These are phyloP conservation scores for Drosophila persimilis DNA, from an alignment of 1,140 invertebrate species.

Conservation along the genomic window DNA sequence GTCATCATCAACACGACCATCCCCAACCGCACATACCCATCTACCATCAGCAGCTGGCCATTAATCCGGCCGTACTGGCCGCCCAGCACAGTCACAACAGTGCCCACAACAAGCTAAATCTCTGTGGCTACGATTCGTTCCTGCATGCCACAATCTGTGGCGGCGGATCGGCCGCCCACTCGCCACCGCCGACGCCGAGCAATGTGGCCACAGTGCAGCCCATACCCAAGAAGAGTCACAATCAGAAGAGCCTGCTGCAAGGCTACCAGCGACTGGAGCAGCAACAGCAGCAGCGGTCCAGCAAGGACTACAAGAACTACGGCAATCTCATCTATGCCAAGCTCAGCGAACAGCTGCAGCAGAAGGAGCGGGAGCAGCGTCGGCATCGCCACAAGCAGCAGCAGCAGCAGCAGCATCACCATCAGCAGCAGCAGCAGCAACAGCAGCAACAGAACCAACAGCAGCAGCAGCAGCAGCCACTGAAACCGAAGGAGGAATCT, in stretches of 20 bases:
- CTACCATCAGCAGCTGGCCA: conserved; percentile 82
- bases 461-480: conserved; percentile 8
- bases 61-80: conserved; percentile 79
- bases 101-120: conserved; percentile 84
- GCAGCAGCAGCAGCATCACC: conserved; percentile 38
- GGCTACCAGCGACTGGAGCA: conserved; percentile 68
- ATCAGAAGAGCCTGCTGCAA: conserved; percentile 53
- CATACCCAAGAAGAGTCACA: conserved; percentile 62
- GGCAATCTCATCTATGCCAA: conserved; percentile 81
- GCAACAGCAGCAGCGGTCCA: conserved; percentile 43
- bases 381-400: conserved; percentile 63
- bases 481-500: too few species aligned
- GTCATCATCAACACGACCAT: conserved; percentile 81
- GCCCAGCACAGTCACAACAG: conserved; percentile 74
- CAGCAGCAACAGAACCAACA: conserved; percentile 17
- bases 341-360: conserved; percentile 76
- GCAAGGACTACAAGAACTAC: conserved; percentile 76
- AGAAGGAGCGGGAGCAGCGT: conserved; percentile 68
- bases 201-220: conserved; percentile 79
- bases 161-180: conserved; percentile 58
- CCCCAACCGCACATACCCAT: conserved; percentile 84
- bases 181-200: conserved; percentile 61
- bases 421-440: conserved; percentile 28
- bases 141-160: conserved; percentile 85
- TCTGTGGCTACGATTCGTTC: conserved; percentile 86